Conservation (phyloP, 2,888 invertebrate genomes). For the Amblyteles armatorius region DNA sequence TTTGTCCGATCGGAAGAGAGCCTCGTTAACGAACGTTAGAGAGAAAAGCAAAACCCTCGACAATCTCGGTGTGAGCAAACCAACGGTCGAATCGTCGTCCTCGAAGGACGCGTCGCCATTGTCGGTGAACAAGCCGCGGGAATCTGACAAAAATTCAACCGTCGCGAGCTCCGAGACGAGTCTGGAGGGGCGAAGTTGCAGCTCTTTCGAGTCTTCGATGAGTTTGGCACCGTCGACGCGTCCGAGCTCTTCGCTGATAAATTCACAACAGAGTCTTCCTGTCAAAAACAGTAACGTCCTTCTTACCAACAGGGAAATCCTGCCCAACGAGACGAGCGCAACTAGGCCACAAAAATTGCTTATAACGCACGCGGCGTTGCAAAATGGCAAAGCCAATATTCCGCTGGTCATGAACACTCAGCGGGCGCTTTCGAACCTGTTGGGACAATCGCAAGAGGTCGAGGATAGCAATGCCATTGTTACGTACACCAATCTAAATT, state of each 20-base stretch:
- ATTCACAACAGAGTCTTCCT: slow-evolving; percentile 75
- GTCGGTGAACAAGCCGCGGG: slow-evolving; percentile 77
- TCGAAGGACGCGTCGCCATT: slow-evolving; percentile 77
- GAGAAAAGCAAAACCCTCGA: slow-evolving; percentile 79
- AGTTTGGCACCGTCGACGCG: slow-evolving; percentile 76
- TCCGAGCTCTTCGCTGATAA: slow-evolving; percentile 79
- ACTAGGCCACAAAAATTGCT: slow-evolving; percentile 73
- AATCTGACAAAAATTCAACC: slow-evolving; percentile 71
- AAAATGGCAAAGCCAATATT: slow-evolving; percentile 80
- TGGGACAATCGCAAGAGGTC: slow-evolving; percentile 78
- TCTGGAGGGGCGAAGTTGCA: slow-evolving; percentile 75
- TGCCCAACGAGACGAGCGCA: neutral
- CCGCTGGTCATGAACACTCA: slow-evolving; percentile 81
- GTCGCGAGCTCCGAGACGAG: slow-evolving; percentile 76
- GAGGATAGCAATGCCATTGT: slow-evolving; percentile 77
- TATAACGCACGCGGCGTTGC: slow-evolving; percentile 76
- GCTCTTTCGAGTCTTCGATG: slow-evolving; percentile 75
- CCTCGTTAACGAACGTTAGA: slow-evolving; percentile 74
- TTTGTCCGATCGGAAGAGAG: slow-evolving; percentile 75
- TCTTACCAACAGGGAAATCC: slow-evolving; percentile 21
- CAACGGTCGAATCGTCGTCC: slow-evolving; percentile 70
- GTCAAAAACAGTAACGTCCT: slow-evolving; percentile 66
- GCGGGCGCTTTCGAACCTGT: slow-evolving; percentile 78
- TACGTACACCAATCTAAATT: slow-evolving; percentile 80
- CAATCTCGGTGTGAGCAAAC: slow-evolving; percentile 68